phyloP scores from a whole-genome alignment of 2,113 vertebrate genomes.

The Oryzias celebensis region DNA sequence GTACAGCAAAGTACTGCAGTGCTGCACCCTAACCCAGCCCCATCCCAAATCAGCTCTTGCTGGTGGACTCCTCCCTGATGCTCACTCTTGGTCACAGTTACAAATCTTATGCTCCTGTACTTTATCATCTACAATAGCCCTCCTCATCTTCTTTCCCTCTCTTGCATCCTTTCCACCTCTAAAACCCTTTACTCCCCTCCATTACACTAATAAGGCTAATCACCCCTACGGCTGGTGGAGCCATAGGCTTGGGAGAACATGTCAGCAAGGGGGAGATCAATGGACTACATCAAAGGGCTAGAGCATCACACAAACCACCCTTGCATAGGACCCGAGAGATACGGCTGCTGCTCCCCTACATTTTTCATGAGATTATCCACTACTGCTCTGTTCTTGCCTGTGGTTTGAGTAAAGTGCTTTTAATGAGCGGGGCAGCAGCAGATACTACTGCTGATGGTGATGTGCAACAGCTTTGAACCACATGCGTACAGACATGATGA shows the following conservation, averaged over 20 bases:
- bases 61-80: slow-evolving; percentile 34
- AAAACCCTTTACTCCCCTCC: slow-evolving; percentile 66
- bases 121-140: slow-evolving; percentile 44
- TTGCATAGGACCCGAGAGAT: slow-evolving; percentile 64
- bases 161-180: slow-evolving; percentile 54
- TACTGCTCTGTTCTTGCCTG: slow-evolving; percentile 60
- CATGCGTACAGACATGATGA: slow-evolving; percentile 34
- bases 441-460: slow-evolving; percentile 30
- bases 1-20: slow-evolving; percentile 49
- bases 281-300: slow-evolving; percentile 74
- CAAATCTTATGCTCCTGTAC: slow-evolving; percentile 23
- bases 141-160: slow-evolving; percentile 23
- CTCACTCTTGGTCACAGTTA: slow-evolving; percentile 6
- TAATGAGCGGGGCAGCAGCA: slow-evolving; percentile 56
- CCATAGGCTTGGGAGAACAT: slow-evolving; percentile 62
- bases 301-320: slow-evolving; percentile 62
- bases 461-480: slow-evolving; percentile 34
- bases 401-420: slow-evolving; percentile 56
- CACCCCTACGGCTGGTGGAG: slow-evolving; percentile 65
- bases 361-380: slow-evolving; percentile 78
- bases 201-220: slow-evolving; percentile 76
- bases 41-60: slow-evolving; percentile 12
- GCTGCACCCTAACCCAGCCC: slow-evolving; percentile 54
- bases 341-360: slow-evolving; percentile 66
- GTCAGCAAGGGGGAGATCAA: slow-evolving; percentile 70